Percentiles rank a stretch among this genome's conserved stretches.
Evolutionary conservation across 1,140 invertebrate species (phyloP).

Genomic region (Papilio aristodemus): DNA sequence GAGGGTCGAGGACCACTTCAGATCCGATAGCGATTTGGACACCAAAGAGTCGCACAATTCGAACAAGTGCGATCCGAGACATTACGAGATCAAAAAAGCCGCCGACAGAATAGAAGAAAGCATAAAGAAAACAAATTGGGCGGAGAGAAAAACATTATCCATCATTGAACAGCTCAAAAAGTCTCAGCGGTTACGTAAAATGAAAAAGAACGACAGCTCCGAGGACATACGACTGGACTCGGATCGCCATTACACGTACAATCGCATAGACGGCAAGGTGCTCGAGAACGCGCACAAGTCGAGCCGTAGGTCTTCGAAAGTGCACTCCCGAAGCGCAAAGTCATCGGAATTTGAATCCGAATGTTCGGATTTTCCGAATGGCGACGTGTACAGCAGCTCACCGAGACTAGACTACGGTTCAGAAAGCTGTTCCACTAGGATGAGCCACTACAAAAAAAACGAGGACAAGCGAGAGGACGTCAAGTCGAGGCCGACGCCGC

Average conservation of each 20-base stretch:
- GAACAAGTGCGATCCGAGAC: constrained; percentile 47
- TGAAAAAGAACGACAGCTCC: constrained; percentile 70
- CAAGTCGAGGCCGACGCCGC: constrained; percentile 86
- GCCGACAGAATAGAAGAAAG: constrained; percentile 71
- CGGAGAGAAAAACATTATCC: constrained; percentile 70
- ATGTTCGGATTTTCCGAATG: constrained; percentile 75
- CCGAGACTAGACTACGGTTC: constrained; percentile 81
- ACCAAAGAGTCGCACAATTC: constrained; percentile 47
- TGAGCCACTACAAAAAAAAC: constrained; percentile 76
- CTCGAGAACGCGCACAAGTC: constrained; percentile 78
- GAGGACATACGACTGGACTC: constrained; percentile 67
- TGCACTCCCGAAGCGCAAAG: constrained; percentile 83
- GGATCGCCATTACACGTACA: constrained; percentile 70
- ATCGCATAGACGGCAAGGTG: constrained; percentile 77
- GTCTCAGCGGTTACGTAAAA: constrained; percentile 66
- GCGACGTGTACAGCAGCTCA: constrained; percentile 66
- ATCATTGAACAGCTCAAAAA: constrained; percentile 74
- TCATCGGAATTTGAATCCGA: constrained; percentile 85
- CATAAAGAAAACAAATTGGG: constrained; percentile 77
- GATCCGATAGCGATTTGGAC: constrained; percentile 67
- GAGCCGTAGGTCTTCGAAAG: constrained; percentile 68
- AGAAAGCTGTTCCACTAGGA: constrained; percentile 76
- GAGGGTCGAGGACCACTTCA: constrained; percentile 59
- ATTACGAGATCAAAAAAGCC: constrained; percentile 64
- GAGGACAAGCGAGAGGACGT: constrained; percentile 61